Evolutionary conservation across 1,140 invertebrate genomes (phyloP).

Genomic region (Aphaenogaster rudis): DNA sequence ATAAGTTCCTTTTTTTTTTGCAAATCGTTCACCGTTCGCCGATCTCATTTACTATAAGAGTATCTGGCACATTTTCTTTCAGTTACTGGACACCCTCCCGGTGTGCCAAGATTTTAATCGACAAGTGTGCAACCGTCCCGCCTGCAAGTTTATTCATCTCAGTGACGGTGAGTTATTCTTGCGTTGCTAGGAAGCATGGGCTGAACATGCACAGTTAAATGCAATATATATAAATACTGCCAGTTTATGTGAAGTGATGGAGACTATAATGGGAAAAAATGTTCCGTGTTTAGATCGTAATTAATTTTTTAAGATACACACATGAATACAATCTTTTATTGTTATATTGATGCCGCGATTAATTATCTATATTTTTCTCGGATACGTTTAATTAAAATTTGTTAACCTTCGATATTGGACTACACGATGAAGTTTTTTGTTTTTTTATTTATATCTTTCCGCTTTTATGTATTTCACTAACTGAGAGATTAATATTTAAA

Average conservation of each 20-base stretch:
- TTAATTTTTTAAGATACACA: not conserved
- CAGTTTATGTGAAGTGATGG: not conserved
- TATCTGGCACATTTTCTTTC: conserved; percentile 89
- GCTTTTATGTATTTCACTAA: not conserved
- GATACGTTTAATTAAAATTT: conserved; percentile 7
- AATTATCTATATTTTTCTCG: not conserved
- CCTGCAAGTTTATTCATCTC: conserved; percentile 98
- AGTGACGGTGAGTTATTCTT: conserved; percentile 92
- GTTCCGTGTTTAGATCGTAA: not conserved
- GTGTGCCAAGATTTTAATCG: conserved; percentile 99
- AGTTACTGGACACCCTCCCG: conserved; percentile 99
- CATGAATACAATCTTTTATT: not conserved
- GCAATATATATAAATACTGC: not conserved
- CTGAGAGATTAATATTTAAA: not conserved
- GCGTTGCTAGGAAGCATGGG: not conserved
- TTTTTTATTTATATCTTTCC: not conserved
- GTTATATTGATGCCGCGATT: not conserved
- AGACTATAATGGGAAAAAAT: conserved; percentile 8
- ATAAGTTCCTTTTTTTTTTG: conserved; percentile 68
- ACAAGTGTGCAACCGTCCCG: conserved; percentile 96
- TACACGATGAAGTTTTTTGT: not conserved
- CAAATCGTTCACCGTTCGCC: conserved; percentile 38
- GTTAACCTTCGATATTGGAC: not conserved
- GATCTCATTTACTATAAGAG: conserved; percentile 64
- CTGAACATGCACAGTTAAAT: not conserved